phyloP scores from a whole-genome alignment of 2,797 vertebrate genomes.

The Nannoperca australis region DNA sequence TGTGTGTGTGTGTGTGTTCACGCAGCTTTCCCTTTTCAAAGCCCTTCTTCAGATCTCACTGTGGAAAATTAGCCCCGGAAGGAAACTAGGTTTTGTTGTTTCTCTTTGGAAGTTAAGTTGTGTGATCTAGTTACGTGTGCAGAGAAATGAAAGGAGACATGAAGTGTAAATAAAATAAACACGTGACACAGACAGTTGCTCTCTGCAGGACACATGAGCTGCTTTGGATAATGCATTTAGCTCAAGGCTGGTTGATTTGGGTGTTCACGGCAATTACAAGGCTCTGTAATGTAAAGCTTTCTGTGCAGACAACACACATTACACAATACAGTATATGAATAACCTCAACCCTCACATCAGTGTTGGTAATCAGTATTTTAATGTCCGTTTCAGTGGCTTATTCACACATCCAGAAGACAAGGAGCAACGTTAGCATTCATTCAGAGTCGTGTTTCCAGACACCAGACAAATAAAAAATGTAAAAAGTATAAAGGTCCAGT shows the following conservation, averaged over 20 bases:
- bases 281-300: not conserved
- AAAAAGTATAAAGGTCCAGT: no score
- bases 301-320: not conserved
- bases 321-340: not conserved
- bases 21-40: constrained; percentile 49
- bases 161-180: constrained; percentile 12
- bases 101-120: constrained; percentile 59
- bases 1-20: constrained; percentile 12
- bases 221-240: constrained; percentile 18
- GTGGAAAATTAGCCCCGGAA: constrained; percentile 70
- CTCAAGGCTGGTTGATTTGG: not conserved
- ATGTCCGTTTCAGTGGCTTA: no score
- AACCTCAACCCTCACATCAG: not conserved
- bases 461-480: no score
- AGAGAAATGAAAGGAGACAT: constrained; percentile 44
- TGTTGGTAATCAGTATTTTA: not conserved
- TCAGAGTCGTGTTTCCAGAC: no score
- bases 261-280: not conserved
- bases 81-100: constrained; percentile 63
- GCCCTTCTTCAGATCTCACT: constrained; percentile 47
- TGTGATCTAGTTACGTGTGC: constrained; percentile 60
- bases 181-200: constrained; percentile 9
- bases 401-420: no score
- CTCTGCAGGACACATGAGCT: constrained; percentile 27
- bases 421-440: no score